phyloP scores from a whole-genome alignment of 92 coral and sea anemone species.

The Palythoa caribaeorum region DNA sequence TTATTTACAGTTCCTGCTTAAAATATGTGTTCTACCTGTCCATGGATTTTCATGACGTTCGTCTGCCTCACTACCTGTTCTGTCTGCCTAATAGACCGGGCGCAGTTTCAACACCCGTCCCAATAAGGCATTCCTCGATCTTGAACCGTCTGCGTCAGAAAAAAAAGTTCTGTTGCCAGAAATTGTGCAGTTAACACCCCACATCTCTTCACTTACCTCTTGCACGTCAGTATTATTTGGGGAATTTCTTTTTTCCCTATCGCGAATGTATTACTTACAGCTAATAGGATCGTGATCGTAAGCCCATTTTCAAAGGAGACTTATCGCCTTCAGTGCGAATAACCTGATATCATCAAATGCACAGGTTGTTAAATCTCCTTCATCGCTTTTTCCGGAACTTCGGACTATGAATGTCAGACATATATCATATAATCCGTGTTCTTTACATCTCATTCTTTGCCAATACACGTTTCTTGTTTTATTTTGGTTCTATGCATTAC shows the following conservation, averaged over 20 bases:
- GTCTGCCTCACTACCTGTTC: neutral
- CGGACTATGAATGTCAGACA: constrained; percentile 13
- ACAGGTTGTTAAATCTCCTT: constrained; percentile 22
- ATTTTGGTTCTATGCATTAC: neutral
- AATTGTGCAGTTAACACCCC: neutral
- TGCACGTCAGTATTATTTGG: neutral
- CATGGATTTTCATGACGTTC: neutral
- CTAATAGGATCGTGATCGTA: constrained; percentile 27
- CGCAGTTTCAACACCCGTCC: neutral
- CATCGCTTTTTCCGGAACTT: constrained; percentile 32
- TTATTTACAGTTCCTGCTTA: neutral
- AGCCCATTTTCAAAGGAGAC: constrained; percentile 41
- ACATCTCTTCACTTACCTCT: neutral
- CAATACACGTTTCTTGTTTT: neutral
- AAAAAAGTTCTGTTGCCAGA: neutral
- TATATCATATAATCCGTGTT: constrained; percentile 1
- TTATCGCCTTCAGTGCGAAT: constrained; percentile 25
- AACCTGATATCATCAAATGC: constrained; percentile 33
- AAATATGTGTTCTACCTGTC: neutral
- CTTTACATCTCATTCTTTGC: constrained; percentile 11
- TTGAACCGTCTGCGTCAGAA: neutral
- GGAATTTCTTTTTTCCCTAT: neutral
- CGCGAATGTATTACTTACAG: constrained; percentile 25
- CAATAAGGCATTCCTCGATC: neutral
- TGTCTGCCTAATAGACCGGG: neutral